Evolutionary conservation across 1,140 invertebrate genomes (phyloP).

Genomic region (Phocides pigmalion): DNA sequence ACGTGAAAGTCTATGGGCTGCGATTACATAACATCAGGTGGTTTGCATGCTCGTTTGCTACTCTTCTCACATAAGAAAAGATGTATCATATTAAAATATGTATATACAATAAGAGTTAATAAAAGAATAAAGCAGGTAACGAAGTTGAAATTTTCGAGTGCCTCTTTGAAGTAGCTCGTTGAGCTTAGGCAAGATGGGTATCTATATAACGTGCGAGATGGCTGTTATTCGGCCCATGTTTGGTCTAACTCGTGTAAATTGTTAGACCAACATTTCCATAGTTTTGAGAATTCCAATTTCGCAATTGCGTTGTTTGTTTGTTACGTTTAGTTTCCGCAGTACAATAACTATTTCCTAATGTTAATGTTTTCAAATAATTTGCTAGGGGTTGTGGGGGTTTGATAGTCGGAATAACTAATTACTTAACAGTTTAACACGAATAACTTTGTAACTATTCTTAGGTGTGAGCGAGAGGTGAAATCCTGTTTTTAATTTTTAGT

Average conservation of each 20-base stretch:
- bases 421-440: no score
- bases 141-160: slow-evolving; percentile 4
- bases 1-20: no score
- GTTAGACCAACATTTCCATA: slow-evolving; percentile 9
- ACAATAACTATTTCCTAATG: neutral
- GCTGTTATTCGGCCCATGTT: slow-evolving; percentile 4
- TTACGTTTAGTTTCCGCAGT: neutral
- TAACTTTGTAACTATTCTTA: neutral
- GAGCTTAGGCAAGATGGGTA: no score
- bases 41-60: no score
- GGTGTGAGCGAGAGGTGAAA: no score
- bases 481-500: no score
- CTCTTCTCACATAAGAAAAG: no score
- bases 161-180: no score
- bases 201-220: neutral
- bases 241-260: slow-evolving; percentile 16
- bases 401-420: neutral
- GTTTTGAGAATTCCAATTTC: slow-evolving; percentile 5
- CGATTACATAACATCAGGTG: no score
- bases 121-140: no score
- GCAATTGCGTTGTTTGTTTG: slow-evolving; percentile 12
- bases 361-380: neutral
- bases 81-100: no score
- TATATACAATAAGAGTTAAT: no score
- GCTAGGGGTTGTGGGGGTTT: neutral